Evolutionary conservation across 1,140 invertebrate species (phyloP).

Genomic region (Odontomachus brunneus): DNA sequence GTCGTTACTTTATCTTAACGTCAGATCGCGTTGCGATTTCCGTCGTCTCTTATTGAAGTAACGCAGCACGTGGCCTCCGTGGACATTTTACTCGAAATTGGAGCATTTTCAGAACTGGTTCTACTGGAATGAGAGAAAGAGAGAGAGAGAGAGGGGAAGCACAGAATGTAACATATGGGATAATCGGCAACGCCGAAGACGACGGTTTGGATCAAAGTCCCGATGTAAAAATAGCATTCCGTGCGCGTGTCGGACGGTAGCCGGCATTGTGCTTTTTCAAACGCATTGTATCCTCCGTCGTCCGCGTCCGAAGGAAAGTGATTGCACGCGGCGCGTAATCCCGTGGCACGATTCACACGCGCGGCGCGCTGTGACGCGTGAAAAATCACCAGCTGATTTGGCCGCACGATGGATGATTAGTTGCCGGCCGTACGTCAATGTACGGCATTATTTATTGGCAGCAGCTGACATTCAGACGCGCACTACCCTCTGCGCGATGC

Average conservation of each 20-base stretch:
- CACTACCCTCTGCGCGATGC: conserved; percentile 62
- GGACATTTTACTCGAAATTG: too few species aligned
- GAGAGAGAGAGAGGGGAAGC: too few species aligned
- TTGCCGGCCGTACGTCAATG: conserved; percentile 79
- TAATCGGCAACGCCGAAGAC: conserved; percentile 7
- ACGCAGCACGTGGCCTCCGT: too few species aligned
- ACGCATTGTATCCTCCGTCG: background rate
- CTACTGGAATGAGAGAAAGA: too few species aligned
- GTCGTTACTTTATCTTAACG: too few species aligned
- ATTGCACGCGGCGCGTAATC: conserved; percentile 58
- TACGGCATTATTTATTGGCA: conserved; percentile 79
- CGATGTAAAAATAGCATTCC: background rate
- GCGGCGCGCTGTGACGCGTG: conserved; percentile 67
- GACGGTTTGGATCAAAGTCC: background rate
- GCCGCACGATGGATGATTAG: conserved; percentile 75
- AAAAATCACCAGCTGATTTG: conserved; percentile 79
- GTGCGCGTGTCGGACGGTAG: background rate
- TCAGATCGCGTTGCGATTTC: too few species aligned
- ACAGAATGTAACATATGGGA: background rate
- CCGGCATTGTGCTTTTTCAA: conserved; percentile 37
- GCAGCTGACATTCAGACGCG: conserved; percentile 79
- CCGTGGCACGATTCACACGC: conserved; percentile 58
- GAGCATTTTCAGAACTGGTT: too few species aligned
- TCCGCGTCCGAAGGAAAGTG: conserved; percentile 8
- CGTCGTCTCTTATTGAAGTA: too few species aligned